Evolutionary conservation across 1,140 invertebrate genomes (phyloP).

Genomic region (Wiebesia pumilae): DNA sequence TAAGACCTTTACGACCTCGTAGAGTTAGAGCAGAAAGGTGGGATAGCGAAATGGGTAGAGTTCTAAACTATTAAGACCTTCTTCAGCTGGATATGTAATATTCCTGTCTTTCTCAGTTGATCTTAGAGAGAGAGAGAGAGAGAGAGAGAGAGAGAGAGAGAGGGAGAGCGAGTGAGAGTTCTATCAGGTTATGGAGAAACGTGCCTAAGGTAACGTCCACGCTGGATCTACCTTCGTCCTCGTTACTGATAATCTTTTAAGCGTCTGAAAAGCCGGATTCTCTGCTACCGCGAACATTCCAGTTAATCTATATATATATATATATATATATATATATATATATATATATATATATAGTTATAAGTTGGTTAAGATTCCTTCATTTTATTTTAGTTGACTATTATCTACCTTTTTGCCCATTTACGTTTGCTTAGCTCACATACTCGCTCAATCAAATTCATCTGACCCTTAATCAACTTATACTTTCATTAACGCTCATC

Average conservation of each 20-base stretch:
- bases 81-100: slow-evolving; percentile 47
- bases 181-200: slow-evolving; percentile 57
- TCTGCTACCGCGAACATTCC: slow-evolving; percentile 18
- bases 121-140: background rate
- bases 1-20: slow-evolving; percentile 55
- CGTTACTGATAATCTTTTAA: slow-evolving; percentile 61
- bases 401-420: background rate
- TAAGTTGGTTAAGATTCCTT: slow-evolving; percentile 20
- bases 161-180: background rate
- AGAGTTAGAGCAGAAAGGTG: background rate
- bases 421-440: background rate
- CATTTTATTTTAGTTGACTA: slow-evolving; percentile 17
- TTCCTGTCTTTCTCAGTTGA: background rate
- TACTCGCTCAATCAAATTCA: background rate
- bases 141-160: too few relatives aligned
- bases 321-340: too few relatives aligned
- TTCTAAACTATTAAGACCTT: slow-evolving; percentile 64
- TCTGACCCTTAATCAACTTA: too few relatives aligned
- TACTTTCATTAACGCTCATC: too few relatives aligned
- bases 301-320: slow-evolving; percentile 38
- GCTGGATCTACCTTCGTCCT: slow-evolving; percentile 56
- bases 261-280: slow-evolving; percentile 54
- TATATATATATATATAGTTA: too few relatives aligned
- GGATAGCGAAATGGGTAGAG: slow-evolving; percentile 56
- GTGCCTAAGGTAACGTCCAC: slow-evolving; percentile 54